phyloP scores from a whole-genome alignment of 37 sponge, comb jelly and placozoan genomes.

The Halisarca cf. caerulea region DNA sequence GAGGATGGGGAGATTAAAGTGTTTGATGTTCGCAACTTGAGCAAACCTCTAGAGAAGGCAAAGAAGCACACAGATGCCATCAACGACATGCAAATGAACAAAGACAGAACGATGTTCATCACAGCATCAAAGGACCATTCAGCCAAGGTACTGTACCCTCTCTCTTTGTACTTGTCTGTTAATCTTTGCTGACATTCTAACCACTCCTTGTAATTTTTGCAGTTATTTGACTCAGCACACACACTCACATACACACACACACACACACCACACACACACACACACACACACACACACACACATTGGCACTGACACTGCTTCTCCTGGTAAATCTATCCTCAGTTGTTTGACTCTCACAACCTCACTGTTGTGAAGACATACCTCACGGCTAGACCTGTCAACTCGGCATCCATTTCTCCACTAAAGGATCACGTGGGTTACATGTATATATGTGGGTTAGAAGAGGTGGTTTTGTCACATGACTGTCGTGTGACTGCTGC shows the following conservation, averaged over 20 bases:
- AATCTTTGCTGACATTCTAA: too few relatives aligned
- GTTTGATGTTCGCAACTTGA: neutral
- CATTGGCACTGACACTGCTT: neutral
- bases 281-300: too few relatives aligned
- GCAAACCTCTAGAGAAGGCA: neutral
- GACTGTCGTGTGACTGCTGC: neutral
- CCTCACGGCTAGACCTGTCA: slow-evolving; percentile 95
- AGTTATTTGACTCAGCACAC: too few relatives aligned
- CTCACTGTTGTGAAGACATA: slow-evolving; percentile 84
- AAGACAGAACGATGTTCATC: slow-evolving; percentile 81
- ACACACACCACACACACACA: too few relatives aligned
- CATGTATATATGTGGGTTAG: neutral
- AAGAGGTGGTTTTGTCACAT: neutral
- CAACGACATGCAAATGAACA: slow-evolving; percentile 69
- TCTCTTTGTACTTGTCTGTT: neutral
- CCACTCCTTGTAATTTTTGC: too few relatives aligned
- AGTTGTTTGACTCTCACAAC: slow-evolving; percentile 87
- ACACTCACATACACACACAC: too few relatives aligned
- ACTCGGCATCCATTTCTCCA: slow-evolving; percentile 94
- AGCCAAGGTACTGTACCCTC: slow-evolving; percentile 68
- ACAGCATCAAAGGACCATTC: slow-evolving; percentile 91
- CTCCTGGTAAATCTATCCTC: neutral
- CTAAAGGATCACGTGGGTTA: slow-evolving; percentile 83
- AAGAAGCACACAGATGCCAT: slow-evolving; percentile 54
- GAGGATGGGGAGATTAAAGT: slow-evolving; percentile 67